Conservation (phyloP, 2,797 vertebrate genomes). For the Enteromius thamalakanensis region DNA sequence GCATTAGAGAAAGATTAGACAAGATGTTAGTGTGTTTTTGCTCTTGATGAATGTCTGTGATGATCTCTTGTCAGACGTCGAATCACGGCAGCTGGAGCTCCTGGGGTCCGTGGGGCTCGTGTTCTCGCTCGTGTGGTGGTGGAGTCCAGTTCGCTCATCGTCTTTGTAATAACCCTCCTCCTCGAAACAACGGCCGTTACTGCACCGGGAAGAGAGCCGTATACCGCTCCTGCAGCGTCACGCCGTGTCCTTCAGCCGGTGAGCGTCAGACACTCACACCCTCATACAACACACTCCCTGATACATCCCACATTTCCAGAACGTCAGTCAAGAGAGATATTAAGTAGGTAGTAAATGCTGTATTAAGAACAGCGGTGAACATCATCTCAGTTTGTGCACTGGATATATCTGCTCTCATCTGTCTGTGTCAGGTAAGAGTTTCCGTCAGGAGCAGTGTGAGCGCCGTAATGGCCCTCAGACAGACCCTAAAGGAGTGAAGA, state of each 20-base stretch:
- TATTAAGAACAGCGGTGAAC: not conserved
- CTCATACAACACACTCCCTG: too few relatives aligned
- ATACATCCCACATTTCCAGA: too few relatives aligned
- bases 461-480: conserved; percentile 93
- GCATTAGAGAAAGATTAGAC: too few relatives aligned
- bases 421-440: conserved; percentile 83
- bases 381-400: not conserved
- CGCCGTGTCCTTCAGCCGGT: conserved; percentile 83
- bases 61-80: conserved; percentile 78
- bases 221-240: conserved; percentile 89
- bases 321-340: too few relatives aligned
- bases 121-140: conserved; percentile 90
- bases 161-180: conserved; percentile 95
- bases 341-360: not conserved
- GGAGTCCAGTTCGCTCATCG: conserved; percentile 96
- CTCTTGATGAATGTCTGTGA: not conserved
- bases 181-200: conserved; percentile 92
- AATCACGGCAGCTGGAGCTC: conserved; percentile 98
- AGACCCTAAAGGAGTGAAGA: conserved; percentile 93
- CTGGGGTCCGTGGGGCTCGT: conserved; percentile 94
- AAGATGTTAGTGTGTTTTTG: not conserved
- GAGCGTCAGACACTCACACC: conserved; percentile 59
- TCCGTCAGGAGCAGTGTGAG: conserved; percentile 95
- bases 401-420: not conserved
- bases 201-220: conserved; percentile 95